These are phyloP conservation scores for Spicauda simplicius DNA, from an alignment of 2,888 invertebrate genomes.

Conservation along the genomic window DNA sequence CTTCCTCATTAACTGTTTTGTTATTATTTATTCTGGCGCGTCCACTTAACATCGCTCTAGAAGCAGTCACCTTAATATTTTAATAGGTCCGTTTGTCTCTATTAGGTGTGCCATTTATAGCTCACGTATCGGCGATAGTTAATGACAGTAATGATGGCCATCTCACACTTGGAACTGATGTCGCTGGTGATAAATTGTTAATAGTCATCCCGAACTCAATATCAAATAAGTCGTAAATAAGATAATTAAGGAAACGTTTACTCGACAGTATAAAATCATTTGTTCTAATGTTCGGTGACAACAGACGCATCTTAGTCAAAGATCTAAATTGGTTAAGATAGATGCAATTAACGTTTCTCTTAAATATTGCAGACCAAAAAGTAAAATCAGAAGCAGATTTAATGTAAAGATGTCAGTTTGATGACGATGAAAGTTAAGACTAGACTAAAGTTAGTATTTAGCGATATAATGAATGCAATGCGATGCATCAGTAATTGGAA, in stretches of 20 bases:
- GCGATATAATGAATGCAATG: neutral
- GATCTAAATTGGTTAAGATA: slow-evolving; percentile 18
- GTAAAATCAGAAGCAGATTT: neutral
- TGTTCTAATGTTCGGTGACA: slow-evolving; percentile 25
- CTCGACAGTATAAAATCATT: slow-evolving; percentile 26
- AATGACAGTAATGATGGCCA: slow-evolving; percentile 41
- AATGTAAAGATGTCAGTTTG: neutral
- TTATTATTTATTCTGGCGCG: slow-evolving; percentile 70
- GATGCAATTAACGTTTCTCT: slow-evolving; percentile 17
- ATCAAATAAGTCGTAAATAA: slow-evolving; percentile 36
- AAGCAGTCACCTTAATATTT: slow-evolving; percentile 59
- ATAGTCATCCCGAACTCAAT: slow-evolving; percentile 32
- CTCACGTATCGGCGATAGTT: slow-evolving; percentile 39
- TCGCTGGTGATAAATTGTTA: slow-evolving; percentile 34
- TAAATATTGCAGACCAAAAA: slow-evolving; percentile 5
- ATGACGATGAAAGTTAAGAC: slow-evolving; percentile 1
- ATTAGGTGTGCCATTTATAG: slow-evolving; percentile 59
- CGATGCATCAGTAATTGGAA: slow-evolving; percentile 1
- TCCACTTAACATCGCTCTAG: slow-evolving; percentile 56
- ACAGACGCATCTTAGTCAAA: slow-evolving; percentile 19
- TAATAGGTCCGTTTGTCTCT: slow-evolving; percentile 67
- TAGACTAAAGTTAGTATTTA: neutral
- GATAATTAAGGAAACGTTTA: slow-evolving; percentile 36
- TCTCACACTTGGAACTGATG: slow-evolving; percentile 34
- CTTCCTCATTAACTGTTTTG: slow-evolving; percentile 81